phyloP scores from a whole-genome alignment of 2,888 invertebrate genomes.

The Chironomus riparius region DNA sequence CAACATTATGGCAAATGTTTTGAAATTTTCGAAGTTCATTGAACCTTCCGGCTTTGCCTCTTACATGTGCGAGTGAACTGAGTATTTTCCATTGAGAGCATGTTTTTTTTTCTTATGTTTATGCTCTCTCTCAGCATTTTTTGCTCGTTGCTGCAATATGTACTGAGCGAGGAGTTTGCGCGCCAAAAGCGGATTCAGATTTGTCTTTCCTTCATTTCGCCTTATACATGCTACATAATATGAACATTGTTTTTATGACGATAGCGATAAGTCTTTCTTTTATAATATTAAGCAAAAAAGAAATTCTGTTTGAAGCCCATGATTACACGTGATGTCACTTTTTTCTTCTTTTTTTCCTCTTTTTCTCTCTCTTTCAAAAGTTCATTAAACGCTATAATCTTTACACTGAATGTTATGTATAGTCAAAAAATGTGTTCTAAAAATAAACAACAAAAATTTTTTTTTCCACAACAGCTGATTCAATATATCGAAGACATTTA shows the following conservation, averaged over 20 bases:
- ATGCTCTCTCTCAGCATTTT: constrained; percentile 1
- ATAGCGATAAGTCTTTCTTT: neutral
- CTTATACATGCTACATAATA: neutral
- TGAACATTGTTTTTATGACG: neutral
- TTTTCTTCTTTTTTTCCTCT: neutral
- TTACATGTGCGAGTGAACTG: neutral
- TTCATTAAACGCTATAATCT: constrained; percentile 21
- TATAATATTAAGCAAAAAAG: neutral
- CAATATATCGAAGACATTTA: neutral
- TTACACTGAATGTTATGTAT: neutral
- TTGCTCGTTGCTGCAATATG: neutral
- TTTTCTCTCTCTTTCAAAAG: neutral
- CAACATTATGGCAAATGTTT: constrained; percentile 23
- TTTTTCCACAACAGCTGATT: constrained; percentile 16
- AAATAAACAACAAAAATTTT: neutral
- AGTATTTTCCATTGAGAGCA: constrained; percentile 12
- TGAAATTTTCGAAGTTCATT: constrained; percentile 20
- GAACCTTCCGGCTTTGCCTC: neutral
- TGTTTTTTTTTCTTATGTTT: constrained; percentile 8
- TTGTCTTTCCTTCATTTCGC: neutral
- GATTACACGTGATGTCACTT: constrained; percentile 5
- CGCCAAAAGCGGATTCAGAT: constrained; percentile 8
- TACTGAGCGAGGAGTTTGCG: constrained; percentile 13
- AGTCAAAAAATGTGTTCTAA: neutral
- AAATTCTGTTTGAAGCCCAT: neutral